phyloP scores from a whole-genome alignment of 2,888 invertebrate genomes.

The Ormyrus pomaceus region DNA sequence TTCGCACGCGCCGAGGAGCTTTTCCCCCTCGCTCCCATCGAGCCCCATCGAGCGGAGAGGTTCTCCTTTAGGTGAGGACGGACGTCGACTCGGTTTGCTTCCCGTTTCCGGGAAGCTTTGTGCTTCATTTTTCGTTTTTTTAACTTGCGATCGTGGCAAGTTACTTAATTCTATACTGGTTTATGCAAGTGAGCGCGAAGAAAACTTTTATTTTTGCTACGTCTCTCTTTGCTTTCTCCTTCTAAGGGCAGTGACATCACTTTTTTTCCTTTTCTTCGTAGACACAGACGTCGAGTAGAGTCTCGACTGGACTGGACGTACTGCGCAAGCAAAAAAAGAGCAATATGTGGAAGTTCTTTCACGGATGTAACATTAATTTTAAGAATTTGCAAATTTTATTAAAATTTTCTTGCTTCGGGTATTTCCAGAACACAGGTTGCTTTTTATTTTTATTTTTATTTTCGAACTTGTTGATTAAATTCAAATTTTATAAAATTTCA shows the following conservation, averaged over 20 bases:
- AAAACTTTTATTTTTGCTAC: conserved; percentile 21
- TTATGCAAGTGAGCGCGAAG: not conserved
- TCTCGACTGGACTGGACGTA: conserved; percentile 32
- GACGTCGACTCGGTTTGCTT: not conserved
- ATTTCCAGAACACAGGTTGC: too few relatives aligned
- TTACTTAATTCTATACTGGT: not conserved
- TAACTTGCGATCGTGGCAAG: too few relatives aligned
- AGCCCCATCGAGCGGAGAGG: not conserved
- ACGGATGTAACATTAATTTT: too few relatives aligned
- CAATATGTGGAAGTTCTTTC: conserved; percentile 11
- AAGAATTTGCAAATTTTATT: too few relatives aligned
- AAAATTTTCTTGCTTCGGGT: too few relatives aligned
- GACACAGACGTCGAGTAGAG: conserved; percentile 15
- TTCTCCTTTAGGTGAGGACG: not conserved
- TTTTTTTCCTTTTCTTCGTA: conserved; percentile 18
- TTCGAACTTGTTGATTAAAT: too few relatives aligned
- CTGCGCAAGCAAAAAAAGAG: conserved; percentile 1
- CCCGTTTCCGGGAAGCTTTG: too few relatives aligned
- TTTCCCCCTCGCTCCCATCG: conserved; percentile 3
- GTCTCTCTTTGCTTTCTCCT: conserved; percentile 8
- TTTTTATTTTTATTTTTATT: too few relatives aligned
- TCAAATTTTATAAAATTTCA: too few relatives aligned
- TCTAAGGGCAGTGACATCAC: conserved; percentile 35
- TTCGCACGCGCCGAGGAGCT: not conserved
- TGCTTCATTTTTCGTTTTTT: too few relatives aligned